Percentiles rank a stretch among this genome's conserved stretches.
These are phyloP conservation scores for Alcedo quadribrachys DNA, from an alignment of 2,797 vertebrate species.

Conservation along the genomic window DNA sequence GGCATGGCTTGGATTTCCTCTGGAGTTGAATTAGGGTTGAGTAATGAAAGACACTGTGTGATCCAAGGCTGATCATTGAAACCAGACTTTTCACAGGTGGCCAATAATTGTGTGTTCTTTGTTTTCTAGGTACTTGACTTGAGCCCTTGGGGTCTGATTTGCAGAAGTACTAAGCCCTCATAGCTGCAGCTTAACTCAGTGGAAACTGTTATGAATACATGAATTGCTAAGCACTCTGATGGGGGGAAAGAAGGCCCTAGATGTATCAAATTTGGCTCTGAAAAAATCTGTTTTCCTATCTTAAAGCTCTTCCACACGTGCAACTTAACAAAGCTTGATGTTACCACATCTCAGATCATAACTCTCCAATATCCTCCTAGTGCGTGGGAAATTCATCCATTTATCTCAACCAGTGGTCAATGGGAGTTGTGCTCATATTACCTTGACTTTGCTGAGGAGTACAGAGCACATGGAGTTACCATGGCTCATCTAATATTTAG, in stretches of 20 bases:
- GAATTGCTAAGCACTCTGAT: constrained; percentile 12
- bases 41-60: not conserved
- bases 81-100: constrained; percentile 38
- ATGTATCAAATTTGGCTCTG: constrained; percentile 5
- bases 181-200: constrained; percentile 30
- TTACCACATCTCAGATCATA: not conserved
- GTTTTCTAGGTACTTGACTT: constrained; percentile 35
- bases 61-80: constrained; percentile 40
- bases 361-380: not conserved
- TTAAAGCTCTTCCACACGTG: not conserved
- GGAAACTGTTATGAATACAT: constrained; percentile 20
- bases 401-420: not conserved
- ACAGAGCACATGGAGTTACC: constrained; percentile 2
- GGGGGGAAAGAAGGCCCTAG: not conserved
- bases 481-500: constrained; percentile 13
- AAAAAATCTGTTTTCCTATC: not conserved
- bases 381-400: not conserved
- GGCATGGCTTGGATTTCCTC: not conserved
- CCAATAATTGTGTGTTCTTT: constrained; percentile 46
- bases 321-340: not conserved
- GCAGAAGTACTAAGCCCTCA: constrained; percentile 32
- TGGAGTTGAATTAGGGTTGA: constrained; percentile 25
- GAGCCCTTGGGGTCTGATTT: constrained; percentile 49
- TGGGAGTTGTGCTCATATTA: not conserved
- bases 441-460: constrained; percentile 16